phyloP scores from a whole-genome alignment of 2,797 vertebrate genomes.

The Pseudochirops cupreus region DNA sequence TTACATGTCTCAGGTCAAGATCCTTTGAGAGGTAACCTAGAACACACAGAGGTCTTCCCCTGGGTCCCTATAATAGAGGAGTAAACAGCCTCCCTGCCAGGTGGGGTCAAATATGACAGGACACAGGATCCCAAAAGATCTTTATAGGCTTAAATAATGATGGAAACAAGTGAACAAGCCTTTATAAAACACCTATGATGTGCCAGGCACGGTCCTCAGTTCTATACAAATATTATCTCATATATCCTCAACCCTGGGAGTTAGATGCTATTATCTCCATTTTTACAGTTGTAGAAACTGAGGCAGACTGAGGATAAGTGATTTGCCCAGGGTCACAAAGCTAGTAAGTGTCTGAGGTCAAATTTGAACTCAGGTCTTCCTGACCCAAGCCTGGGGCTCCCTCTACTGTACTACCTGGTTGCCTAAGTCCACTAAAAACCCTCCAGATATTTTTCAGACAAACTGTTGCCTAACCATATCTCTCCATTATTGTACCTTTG shows the following conservation, averaged over 20 bases:
- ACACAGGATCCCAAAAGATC: neutral
- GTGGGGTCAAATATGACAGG: neutral
- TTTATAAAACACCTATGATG: neutral
- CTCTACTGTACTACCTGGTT: neutral
- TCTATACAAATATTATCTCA: neutral
- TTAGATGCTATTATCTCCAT: neutral
- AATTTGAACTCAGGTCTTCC: neutral
- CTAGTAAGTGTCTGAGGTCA: neutral
- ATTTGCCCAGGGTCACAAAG: neutral
- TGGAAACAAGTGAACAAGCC: neutral
- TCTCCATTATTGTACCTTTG: neutral
- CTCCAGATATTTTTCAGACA: neutral
- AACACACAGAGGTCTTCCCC: neutral
- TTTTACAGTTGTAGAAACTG: neutral
- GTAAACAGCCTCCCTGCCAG: neutral
- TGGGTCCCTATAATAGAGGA: neutral
- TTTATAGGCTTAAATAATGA: neutral
- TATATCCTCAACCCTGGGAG: neutral
- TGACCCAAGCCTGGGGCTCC: neutral
- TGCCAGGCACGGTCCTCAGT: neutral
- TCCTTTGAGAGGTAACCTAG: neutral
- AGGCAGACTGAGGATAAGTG: neutral
- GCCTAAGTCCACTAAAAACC: neutral
- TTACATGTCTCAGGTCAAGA: neutral
- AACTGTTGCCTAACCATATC: neutral